Conservation (phyloP, 2,113 vertebrate genomes). For the Pterophyllum scalare region DNA sequence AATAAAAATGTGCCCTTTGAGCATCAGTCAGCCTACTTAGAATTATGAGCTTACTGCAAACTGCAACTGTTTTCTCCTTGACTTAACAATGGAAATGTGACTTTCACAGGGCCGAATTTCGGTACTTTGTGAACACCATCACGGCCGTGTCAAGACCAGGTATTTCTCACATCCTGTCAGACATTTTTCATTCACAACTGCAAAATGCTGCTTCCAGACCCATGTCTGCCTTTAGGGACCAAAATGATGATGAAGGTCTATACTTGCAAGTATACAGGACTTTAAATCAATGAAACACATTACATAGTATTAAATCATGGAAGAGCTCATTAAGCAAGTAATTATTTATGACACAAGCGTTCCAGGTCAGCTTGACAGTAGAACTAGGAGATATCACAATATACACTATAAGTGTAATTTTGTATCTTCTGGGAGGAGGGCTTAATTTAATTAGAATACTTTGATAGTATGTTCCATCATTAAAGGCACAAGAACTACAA, state of each 20-base stretch:
- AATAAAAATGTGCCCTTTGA: neutral
- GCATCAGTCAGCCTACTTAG: neutral
- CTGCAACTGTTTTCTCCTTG: neutral
- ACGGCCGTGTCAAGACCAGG: conserved; percentile 75
- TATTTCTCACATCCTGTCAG: conserved; percentile 29
- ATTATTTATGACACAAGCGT: neutral
- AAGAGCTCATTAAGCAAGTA: neutral
- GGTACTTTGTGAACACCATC: conserved; percentile 73
- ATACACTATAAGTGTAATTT: neutral
- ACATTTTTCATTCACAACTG: neutral
- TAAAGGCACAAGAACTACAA: neutral
- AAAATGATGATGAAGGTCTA: neutral
- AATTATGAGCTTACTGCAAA: neutral
- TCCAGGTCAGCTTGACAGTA: neutral
- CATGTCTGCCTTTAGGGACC: neutral
- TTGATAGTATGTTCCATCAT: neutral
- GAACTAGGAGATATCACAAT: fast-evolving
- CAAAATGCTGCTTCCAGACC: neutral
- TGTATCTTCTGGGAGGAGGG: fast-evolving
- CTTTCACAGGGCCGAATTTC: conserved; percentile 75
- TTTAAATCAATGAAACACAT: too few species aligned
- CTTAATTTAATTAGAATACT: neutral
- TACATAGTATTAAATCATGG: neutral
- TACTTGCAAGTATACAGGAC: too few species aligned
- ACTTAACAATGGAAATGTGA: neutral